Evolutionary conservation across 1,140 invertebrate species (phyloP).

Genomic region (Achatina immaculata): DNA sequence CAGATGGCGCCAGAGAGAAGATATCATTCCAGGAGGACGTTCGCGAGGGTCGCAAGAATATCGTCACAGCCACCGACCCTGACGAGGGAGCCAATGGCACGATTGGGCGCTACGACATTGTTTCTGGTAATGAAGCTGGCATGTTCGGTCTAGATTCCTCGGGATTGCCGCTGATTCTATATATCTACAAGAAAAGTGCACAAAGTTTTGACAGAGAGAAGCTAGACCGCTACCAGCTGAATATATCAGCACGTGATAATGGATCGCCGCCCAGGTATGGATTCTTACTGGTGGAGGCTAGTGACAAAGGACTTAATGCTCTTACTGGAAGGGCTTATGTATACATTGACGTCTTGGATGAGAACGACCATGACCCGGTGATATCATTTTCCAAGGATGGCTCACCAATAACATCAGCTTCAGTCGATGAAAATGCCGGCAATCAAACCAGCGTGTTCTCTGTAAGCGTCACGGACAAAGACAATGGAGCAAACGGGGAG

Average conservation of each 20-base stretch:
- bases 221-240: constrained; percentile 81
- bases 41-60: constrained; percentile 75
- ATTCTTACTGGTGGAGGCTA: constrained; percentile 93
- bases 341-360: constrained; percentile 90
- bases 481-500: constrained; percentile 90
- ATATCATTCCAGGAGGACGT: constrained; percentile 69
- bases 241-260: constrained; percentile 84
- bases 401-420: constrained; percentile 83
- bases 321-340: constrained; percentile 95
- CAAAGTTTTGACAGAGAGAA: constrained; percentile 88
- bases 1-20: constrained; percentile 24
- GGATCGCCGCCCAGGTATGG: constrained; percentile 80
- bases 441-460: constrained; percentile 90
- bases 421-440: constrained; percentile 90
- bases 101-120: constrained; percentile 51
- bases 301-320: constrained; percentile 89
- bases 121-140: constrained; percentile 55
- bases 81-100: constrained; percentile 74
- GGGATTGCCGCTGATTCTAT: constrained; percentile 48
- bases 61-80: constrained; percentile 56
- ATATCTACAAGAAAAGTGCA: constrained; percentile 75
- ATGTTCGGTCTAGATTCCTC: constrained; percentile 53
- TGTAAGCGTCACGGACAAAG: constrained; percentile 90
- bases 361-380: constrained; percentile 92
- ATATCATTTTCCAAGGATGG: constrained; percentile 89